Conservation (phyloP, 1,140 invertebrate genomes). For the Physella acuta region DNA sequence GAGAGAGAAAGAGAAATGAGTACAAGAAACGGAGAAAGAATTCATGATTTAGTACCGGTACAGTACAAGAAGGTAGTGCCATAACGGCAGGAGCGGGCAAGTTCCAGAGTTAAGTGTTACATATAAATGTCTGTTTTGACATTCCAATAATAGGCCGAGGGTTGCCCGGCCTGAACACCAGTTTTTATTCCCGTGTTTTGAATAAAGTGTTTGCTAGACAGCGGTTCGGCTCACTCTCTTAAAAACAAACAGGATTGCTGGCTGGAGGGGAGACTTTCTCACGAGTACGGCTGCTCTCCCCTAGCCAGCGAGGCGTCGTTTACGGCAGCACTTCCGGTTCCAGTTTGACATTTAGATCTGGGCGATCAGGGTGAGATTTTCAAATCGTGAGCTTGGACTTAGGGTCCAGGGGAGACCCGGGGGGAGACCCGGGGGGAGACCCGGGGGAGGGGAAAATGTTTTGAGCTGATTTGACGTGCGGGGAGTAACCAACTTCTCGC, state of each 20-base stretch:
- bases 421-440: no score
- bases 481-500: no score
- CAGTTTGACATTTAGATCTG: background rate
- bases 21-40: no score
- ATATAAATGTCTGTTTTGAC: constrained; percentile 1
- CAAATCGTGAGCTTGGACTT: no score
- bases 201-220: background rate
- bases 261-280: background rate
- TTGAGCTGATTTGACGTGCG: no score
- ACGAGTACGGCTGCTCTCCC: background rate
- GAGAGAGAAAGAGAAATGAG: no score
- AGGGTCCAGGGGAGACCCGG: no score
- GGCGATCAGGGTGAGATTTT: no score
- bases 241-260: background rate
- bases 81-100: background rate
- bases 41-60: no score
- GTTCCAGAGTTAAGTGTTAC: background rate
- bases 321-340: background rate
- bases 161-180: background rate
- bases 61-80: no score
- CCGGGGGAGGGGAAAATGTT: no score
- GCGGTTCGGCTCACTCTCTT: background rate
- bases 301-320: background rate
- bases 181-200: background rate
- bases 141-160: background rate